phyloP scores from a whole-genome alignment of 2,113 vertebrate species.

The Phyllostomus hastatus region DNA sequence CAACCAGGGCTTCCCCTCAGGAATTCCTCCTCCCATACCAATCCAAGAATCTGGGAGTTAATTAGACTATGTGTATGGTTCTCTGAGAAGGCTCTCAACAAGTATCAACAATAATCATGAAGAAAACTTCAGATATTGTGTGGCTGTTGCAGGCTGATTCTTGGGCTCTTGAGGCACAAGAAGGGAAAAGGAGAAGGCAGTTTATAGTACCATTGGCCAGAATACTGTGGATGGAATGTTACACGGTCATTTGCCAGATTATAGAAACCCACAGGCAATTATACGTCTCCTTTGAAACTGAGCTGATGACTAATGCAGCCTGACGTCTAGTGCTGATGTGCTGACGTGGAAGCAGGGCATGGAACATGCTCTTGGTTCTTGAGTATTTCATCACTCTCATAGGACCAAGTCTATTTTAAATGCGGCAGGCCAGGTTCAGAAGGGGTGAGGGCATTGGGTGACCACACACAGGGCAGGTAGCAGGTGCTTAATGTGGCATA shows the following conservation, averaged over 20 bases:
- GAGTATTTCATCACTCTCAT: not conserved
- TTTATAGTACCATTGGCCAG: not conserved
- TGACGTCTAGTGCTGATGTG: not conserved
- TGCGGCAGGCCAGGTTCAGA: not conserved
- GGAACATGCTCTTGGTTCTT: not conserved
- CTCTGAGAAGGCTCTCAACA: conserved; percentile 2
- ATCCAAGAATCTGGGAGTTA: not conserved
- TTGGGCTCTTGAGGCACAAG: not conserved
- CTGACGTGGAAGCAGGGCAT: not conserved
- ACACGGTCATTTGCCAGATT: not conserved
- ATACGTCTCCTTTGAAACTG: not conserved
- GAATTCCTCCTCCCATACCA: not conserved
- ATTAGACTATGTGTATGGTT: not conserved
- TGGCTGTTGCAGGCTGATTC: not conserved
- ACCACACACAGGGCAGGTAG: not conserved
- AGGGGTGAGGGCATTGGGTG: not conserved
- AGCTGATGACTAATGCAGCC: not conserved
- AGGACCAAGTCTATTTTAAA: not conserved
- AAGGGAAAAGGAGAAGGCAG: not conserved
- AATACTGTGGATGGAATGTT: not conserved
- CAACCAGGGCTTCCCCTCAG: not conserved
- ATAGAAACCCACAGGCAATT: not conserved
- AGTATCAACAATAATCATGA: not conserved
- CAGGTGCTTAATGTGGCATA: not conserved
- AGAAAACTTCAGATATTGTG: not conserved